These are phyloP conservation scores for Cyprinella venusta DNA, from an alignment of 2,797 vertebrate genomes.

Conservation along the genomic window DNA sequence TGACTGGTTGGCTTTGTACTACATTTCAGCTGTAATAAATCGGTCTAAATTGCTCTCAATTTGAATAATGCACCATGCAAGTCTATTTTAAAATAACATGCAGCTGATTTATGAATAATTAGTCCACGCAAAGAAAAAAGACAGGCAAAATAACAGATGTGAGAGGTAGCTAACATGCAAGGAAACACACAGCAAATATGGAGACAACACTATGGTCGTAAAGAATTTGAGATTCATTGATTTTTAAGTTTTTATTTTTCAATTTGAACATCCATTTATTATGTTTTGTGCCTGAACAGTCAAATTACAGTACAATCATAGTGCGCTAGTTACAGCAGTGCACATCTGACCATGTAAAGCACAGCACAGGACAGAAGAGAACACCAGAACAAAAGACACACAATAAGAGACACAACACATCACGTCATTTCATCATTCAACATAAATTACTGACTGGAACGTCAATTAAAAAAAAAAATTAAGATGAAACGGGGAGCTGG, in stretches of 20 bases:
- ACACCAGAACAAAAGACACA: conserved; percentile 32
- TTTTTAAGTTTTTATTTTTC: conserved; percentile 68
- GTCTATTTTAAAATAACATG: conserved; percentile 20
- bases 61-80: conserved; percentile 5
- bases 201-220: conserved; percentile 76
- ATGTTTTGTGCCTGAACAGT: conserved; percentile 73
- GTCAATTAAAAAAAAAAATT: not conserved
- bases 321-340: conserved; percentile 74
- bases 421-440: not conserved
- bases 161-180: conserved; percentile 20
- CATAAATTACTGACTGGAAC: conserved; percentile 21
- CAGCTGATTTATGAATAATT: conserved; percentile 8
- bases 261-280: conserved; percentile 66
- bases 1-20: conserved; percentile 25
- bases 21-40: not conserved
- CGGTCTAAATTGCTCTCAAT: conserved; percentile 34
- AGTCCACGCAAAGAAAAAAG: conserved; percentile 12
- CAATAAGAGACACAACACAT: conserved; percentile 26
- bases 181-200: conserved; percentile 22
- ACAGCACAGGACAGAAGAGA: conserved; percentile 57
- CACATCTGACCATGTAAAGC: conserved; percentile 57
- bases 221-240: conserved; percentile 77
- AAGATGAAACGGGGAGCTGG: not conserved
- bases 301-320: conserved; percentile 83
- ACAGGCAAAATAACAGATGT: not conserved